Conservation (phyloP, 2,888 invertebrate species). For the Ditula angustiorana region DNA sequence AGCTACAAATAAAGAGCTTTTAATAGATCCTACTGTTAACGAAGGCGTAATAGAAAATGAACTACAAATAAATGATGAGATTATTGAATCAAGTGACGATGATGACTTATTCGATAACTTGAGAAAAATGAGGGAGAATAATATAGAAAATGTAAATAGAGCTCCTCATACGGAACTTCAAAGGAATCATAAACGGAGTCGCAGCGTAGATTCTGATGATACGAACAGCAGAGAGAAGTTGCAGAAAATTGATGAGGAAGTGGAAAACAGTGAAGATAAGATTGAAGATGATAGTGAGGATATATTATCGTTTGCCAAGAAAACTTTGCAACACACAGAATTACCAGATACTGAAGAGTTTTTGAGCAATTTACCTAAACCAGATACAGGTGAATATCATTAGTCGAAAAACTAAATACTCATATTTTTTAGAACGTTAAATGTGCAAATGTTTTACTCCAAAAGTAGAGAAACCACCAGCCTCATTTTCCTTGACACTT, state of each 20-base stretch:
- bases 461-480: too few relatives aligned
- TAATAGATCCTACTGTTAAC: slow-evolving; percentile 53
- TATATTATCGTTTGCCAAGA: slow-evolving; percentile 76
- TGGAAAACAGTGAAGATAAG: slow-evolving; percentile 51
- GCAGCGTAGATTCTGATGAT: slow-evolving; percentile 66
- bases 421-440: too few relatives aligned
- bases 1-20: slow-evolving; percentile 82
- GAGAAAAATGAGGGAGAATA: slow-evolving; percentile 66
- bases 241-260: slow-evolving; percentile 68
- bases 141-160: slow-evolving; percentile 46
- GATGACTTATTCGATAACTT: slow-evolving; percentile 76
- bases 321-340: slow-evolving; percentile 69
- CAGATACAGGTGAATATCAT: slow-evolving; percentile 67
- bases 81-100: slow-evolving; percentile 66
- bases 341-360: slow-evolving; percentile 76
- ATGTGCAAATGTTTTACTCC: too few relatives aligned
- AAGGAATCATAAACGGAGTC: slow-evolving; percentile 64
- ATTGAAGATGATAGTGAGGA: slow-evolving; percentile 62
- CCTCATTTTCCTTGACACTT: too few relatives aligned
- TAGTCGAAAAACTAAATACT: too few relatives aligned
- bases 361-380: slow-evolving; percentile 58
- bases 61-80: slow-evolving; percentile 31
- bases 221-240: slow-evolving; percentile 62
- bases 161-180: slow-evolving; percentile 41
- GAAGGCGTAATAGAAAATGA: slow-evolving; percentile 31